phyloP scores from a whole-genome alignment of 2,113 vertebrate genomes.

The Hylia prasina region DNA sequence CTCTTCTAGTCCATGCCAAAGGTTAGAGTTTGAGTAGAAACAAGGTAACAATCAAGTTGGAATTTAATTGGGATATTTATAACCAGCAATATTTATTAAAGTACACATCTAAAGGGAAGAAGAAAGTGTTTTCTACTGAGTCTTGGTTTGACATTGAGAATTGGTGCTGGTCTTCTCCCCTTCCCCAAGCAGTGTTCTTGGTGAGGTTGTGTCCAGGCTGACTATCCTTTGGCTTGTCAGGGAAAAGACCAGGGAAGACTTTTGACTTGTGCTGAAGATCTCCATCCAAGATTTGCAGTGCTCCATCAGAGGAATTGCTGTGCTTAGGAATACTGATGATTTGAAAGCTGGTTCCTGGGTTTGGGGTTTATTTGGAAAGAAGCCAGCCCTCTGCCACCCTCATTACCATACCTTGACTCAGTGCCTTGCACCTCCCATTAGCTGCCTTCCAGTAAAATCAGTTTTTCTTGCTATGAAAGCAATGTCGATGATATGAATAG shows the following conservation, averaged over 20 bases:
- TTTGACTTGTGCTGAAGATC: neutral
- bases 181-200: neutral
- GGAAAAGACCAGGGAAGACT: neutral
- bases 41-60: neutral
- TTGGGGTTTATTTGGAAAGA: neutral
- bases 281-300: neutral
- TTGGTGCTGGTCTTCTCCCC: neutral
- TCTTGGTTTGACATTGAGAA: neutral
- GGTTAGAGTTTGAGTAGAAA: neutral
- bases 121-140: neutral
- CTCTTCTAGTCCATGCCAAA: neutral
- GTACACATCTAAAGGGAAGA: neutral
- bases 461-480: neutral
- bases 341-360: neutral
- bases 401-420: neutral
- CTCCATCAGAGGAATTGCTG: neutral
- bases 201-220: neutral
- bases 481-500: neutral
- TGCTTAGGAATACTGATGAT: neutral
- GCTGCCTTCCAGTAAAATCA: neutral
- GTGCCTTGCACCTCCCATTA: neutral
- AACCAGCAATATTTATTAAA: neutral
- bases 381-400: neutral
- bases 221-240: neutral
- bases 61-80: neutral